phyloP scores from a whole-genome alignment of 2,888 invertebrate genomes.

The Drosophila bunnanda region DNA sequence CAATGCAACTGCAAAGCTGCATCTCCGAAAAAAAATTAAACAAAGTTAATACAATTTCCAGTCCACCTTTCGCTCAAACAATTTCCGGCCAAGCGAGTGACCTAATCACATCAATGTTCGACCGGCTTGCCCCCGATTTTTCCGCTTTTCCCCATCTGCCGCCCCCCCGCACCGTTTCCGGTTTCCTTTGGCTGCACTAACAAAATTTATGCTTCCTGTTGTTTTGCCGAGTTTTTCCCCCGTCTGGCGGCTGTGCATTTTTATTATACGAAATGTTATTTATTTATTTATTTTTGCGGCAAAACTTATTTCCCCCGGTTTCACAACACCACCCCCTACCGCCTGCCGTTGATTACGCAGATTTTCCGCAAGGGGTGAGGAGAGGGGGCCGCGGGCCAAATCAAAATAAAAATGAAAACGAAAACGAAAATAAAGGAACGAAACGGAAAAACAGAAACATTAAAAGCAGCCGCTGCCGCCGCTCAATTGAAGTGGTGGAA shows the following conservation, averaged over 20 bases:
- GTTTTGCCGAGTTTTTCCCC: slow-evolving; percentile 32
- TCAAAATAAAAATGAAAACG: slow-evolving; percentile 31
- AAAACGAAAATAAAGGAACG: slow-evolving; percentile 41
- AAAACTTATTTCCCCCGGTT: slow-evolving; percentile 59
- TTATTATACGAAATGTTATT: slow-evolving; percentile 64
- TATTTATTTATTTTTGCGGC: slow-evolving; percentile 67
- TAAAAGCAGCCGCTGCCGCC: slow-evolving; percentile 58
- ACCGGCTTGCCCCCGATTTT: slow-evolving; percentile 18
- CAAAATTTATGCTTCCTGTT: slow-evolving; percentile 69
- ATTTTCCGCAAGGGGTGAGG: slow-evolving; percentile 28
- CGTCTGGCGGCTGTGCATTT: slow-evolving; percentile 30
- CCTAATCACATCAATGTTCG: slow-evolving; percentile 60
- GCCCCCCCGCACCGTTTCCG: not conserved
- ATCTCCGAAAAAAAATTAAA: too few species aligned
- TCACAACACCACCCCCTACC: not conserved
- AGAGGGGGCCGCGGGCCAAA: slow-evolving; percentile 35
- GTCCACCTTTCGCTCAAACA: slow-evolving; percentile 16
- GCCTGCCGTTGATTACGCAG: slow-evolving; percentile 55
- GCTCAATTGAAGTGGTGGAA: slow-evolving; percentile 42
- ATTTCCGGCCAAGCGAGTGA: slow-evolving; percentile 30
- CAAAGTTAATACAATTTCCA: slow-evolving; percentile 6
- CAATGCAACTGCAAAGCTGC: too few species aligned
- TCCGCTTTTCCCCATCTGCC: not conserved
- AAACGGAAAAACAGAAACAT: slow-evolving; percentile 61
- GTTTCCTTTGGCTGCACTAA: slow-evolving; percentile 19